Conservation (phyloP, 2,113 vertebrate genomes). For the Cyprinus carpio region DNA sequence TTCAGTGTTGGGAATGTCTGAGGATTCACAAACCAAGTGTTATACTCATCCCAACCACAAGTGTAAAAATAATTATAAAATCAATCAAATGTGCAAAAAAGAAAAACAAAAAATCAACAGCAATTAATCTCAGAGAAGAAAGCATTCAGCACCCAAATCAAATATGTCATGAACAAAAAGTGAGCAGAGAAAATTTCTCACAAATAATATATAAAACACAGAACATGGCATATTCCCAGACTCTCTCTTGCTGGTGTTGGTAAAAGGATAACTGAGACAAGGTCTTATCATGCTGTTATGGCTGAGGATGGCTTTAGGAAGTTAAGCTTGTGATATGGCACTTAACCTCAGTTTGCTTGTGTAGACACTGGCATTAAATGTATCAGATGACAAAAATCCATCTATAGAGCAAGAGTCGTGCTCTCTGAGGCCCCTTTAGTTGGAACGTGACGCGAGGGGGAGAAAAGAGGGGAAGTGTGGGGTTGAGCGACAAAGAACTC, state of each 20-base stretch:
- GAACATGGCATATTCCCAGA: slow-evolving; percentile 1
- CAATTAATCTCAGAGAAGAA: not conserved
- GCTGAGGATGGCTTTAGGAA: slow-evolving; percentile 45
- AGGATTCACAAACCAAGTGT: not conserved
- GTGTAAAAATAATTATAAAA: not conserved
- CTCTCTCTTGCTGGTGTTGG: not conserved
- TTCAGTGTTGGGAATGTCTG: not conserved
- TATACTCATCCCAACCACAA: not conserved
- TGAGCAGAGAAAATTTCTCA: not conserved
- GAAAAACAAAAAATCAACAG: too few species aligned
- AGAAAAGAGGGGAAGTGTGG: slow-evolving; percentile 34
- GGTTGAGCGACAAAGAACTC: slow-evolving; percentile 41
- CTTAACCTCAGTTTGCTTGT: slow-evolving; percentile 66
- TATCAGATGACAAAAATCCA: slow-evolving; percentile 67
- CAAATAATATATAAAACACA: not conserved
- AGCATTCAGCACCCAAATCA: not conserved
- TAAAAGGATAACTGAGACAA: slow-evolving; percentile 1
- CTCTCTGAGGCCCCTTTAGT: slow-evolving; percentile 34
- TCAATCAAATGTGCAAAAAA: not conserved
- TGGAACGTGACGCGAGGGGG: slow-evolving; percentile 35
- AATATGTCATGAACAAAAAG: not conserved
- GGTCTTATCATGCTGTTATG: slow-evolving; percentile 50
- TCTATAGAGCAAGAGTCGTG: slow-evolving; percentile 48
- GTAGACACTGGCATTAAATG: slow-evolving; percentile 58
- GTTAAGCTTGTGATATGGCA: slow-evolving; percentile 65